phyloP scores from a whole-genome alignment of 1,140 invertebrate genomes.

The Cephus cinctus region DNA sequence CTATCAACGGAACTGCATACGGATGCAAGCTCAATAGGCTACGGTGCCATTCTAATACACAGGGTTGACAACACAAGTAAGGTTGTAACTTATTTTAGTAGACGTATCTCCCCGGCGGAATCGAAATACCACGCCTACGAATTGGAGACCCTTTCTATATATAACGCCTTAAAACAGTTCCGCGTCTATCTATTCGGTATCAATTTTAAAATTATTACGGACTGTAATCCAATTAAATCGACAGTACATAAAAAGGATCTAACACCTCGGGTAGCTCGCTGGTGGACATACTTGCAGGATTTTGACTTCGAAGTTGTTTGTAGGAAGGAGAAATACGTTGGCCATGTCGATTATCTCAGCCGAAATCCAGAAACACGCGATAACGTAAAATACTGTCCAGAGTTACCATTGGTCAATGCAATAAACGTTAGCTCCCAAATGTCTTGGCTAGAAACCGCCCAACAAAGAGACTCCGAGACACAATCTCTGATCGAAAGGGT shows the following conservation, averaged over 20 bases:
- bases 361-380: constrained; percentile 17
- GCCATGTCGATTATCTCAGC: constrained; percentile 40
- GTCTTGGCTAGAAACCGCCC: no score
- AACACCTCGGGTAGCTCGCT: constrained; percentile 33
- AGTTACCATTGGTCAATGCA: constrained; percentile 11
- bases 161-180: constrained; percentile 25
- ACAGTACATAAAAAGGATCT: constrained; percentile 30
- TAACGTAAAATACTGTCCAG: constrained; percentile 10
- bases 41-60: constrained; percentile 32
- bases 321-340: constrained; percentile 25
- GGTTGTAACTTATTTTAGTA: constrained; percentile 32
- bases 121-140: constrained; percentile 33
- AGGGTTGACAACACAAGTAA: constrained; percentile 14
- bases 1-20: constrained; percentile 13
- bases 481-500: constrained; percentile 27
- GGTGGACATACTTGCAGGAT: constrained; percentile 37
- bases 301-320: constrained; percentile 36
- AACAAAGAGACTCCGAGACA: constrained; percentile 21
- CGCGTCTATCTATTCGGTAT: constrained; percentile 14
- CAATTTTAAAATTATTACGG: constrained; percentile 17
- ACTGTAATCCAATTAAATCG: constrained; percentile 20
- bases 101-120: constrained; percentile 25
- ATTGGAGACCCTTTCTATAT: constrained; percentile 27
- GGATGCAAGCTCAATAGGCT: constrained; percentile 11
- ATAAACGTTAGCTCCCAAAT: no score